These are phyloP conservation scores for Pterophyllum scalare DNA, from an alignment of 2,113 vertebrate species.

Conservation along the genomic window DNA sequence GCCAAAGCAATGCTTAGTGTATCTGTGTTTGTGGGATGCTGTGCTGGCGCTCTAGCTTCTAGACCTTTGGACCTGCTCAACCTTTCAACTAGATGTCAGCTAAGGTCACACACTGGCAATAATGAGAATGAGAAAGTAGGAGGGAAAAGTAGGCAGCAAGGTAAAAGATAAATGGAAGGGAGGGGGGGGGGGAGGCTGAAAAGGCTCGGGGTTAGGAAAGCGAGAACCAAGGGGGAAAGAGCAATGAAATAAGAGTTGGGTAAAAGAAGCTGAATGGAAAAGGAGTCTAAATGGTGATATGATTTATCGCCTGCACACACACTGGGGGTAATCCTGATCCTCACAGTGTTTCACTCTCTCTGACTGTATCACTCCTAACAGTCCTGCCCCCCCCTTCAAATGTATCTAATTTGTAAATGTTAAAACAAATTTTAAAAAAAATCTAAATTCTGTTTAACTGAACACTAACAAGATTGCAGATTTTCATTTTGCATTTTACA, in stretches of 20 bases:
- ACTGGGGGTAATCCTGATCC: background rate
- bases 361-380: background rate
- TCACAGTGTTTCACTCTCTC: background rate
- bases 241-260: slow-evolving; percentile 23
- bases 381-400: background rate
- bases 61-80: background rate
- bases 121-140: slow-evolving; percentile 2
- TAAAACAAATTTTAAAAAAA: background rate
- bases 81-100: slow-evolving; percentile 28
- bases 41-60: background rate
- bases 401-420: background rate
- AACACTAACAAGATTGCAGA: background rate
- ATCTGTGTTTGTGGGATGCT: background rate
- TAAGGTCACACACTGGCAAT: slow-evolving; percentile 30
- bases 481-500: background rate
- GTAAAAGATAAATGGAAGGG: background rate
- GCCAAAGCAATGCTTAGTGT: background rate
- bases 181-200: background rate
- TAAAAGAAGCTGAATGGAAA: slow-evolving; percentile 3
- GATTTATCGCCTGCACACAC: slow-evolving; percentile 46
- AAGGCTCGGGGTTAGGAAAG: slow-evolving; percentile 16
- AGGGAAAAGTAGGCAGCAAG: background rate
- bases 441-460: background rate
- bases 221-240: background rate
- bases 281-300: slow-evolving; percentile 24